Percentiles rank a stretch among this genome's conserved stretches.
phyloP scores from a whole-genome alignment of 2,888 invertebrate genomes.

The Drosophila formosana region DNA sequence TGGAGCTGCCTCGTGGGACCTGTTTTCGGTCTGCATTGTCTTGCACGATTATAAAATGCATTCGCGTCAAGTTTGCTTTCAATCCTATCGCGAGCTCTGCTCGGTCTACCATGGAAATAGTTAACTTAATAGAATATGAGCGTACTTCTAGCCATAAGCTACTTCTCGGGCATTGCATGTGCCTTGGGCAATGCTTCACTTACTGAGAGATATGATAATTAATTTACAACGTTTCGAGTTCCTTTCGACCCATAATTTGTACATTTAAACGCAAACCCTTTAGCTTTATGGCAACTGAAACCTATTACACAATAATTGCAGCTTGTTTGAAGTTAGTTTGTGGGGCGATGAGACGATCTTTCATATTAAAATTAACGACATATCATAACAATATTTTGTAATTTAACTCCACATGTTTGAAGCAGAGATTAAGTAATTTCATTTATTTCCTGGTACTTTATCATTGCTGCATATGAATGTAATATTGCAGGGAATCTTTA shows the following conservation, averaged over 20 bases:
- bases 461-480: not conserved
- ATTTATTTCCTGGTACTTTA: not conserved
- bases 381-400: not conserved
- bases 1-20: conserved; percentile 54
- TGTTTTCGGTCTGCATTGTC: conserved; percentile 43
- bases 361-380: not conserved
- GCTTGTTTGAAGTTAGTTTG: not conserved
- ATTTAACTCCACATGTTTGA: not conserved
- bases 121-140: conserved; percentile 6
- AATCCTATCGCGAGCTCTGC: conserved; percentile 16
- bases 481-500: not conserved
- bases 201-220: conserved; percentile 14
- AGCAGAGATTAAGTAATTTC: not conserved
- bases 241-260: conserved; percentile 1
- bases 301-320: not conserved
- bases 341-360: not conserved
- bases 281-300: not conserved
- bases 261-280: conserved; percentile 2
- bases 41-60: conserved; percentile 52
- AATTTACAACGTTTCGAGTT: conserved; percentile 10
- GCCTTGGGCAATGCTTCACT: not conserved
- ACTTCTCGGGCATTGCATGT: conserved; percentile 28
- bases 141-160: not conserved
- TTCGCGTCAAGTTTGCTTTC: conserved; percentile 14
- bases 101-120: conserved; percentile 8